phyloP scores from a whole-genome alignment of 2,888 invertebrate genomes.

The Tetramorium bicarinatum region DNA sequence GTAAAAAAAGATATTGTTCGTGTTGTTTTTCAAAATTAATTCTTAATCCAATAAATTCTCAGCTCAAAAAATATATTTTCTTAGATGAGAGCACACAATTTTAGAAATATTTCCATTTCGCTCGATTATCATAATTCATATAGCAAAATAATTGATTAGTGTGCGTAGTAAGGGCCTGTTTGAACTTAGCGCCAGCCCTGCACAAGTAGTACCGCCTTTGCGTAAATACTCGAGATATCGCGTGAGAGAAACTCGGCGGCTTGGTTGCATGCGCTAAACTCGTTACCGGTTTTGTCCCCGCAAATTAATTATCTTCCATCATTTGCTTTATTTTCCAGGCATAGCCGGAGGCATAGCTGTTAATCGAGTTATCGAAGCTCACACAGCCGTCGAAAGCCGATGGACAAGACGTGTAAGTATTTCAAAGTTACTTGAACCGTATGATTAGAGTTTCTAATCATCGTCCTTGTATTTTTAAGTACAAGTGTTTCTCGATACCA shows the following conservation, averaged over 20 bases:
- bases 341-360: background rate
- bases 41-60: too few species aligned
- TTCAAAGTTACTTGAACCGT: background rate
- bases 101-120: background rate
- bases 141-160: background rate
- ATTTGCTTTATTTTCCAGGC: conserved; percentile 72
- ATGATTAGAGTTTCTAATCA: background rate
- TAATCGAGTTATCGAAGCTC: conserved; percentile 2
- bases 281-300: conserved; percentile 82
- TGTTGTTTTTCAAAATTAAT: background rate
- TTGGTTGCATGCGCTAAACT: conserved; percentile 80
- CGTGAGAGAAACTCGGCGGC: conserved; percentile 75
- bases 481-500: background rate
- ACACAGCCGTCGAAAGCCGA: background rate
- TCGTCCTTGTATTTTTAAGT: background rate
- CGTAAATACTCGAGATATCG: conserved; percentile 78
- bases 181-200: background rate
- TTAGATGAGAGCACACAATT: background rate
- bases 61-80: background rate
- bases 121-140: background rate
- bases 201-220: conserved; percentile 22
- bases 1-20: background rate
- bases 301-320: conserved; percentile 81
- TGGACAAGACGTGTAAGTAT: background rate
- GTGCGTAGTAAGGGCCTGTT: background rate